A percentile compares a stretch with the other conserved stretches of the same genome.
Evolutionary conservation across 2,888 invertebrate species (phyloP).

Genomic region (Aspidapion aeneum): DNA sequence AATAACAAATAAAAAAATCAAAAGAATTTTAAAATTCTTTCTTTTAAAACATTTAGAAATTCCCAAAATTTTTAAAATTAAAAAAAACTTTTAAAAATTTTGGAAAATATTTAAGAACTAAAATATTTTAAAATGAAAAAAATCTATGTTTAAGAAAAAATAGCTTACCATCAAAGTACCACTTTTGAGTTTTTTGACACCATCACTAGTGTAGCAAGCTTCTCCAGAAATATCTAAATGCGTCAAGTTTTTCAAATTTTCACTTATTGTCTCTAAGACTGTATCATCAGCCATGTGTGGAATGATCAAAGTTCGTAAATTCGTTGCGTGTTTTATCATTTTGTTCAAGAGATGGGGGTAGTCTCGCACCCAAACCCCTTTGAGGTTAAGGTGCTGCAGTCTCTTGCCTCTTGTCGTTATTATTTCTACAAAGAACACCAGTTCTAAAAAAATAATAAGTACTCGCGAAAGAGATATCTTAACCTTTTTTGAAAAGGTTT

Average conservation of each 20-base stretch:
- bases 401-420: slow-evolving; percentile 62
- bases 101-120: too few relatives aligned
- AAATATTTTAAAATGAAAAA: too few relatives aligned
- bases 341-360: slow-evolving; percentile 60
- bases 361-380: slow-evolving; percentile 72
- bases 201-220: slow-evolving; percentile 63
- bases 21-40: too few relatives aligned
- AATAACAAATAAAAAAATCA: too few relatives aligned
- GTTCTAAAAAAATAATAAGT: neutral
- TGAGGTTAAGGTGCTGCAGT: slow-evolving; percentile 60
- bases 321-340: slow-evolving; percentile 56
- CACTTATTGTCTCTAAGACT: slow-evolving; percentile 56
- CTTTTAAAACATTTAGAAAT: too few relatives aligned
- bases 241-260: slow-evolving; percentile 55
- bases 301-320: slow-evolving; percentile 60
- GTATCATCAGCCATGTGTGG: slow-evolving; percentile 69
- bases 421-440: slow-evolving; percentile 45
- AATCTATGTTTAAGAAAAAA: too few relatives aligned
- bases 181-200: slow-evolving; percentile 57
- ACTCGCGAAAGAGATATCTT: neutral
- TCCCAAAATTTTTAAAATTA: too few relatives aligned
- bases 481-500: too few relatives aligned
- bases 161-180: slow-evolving; percentile 48
- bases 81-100: too few relatives aligned
- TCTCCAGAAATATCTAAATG: slow-evolving; percentile 68